Conservation (phyloP, 2,113 vertebrate genomes). For the Boleophthalmus pectinirostris region DNA sequence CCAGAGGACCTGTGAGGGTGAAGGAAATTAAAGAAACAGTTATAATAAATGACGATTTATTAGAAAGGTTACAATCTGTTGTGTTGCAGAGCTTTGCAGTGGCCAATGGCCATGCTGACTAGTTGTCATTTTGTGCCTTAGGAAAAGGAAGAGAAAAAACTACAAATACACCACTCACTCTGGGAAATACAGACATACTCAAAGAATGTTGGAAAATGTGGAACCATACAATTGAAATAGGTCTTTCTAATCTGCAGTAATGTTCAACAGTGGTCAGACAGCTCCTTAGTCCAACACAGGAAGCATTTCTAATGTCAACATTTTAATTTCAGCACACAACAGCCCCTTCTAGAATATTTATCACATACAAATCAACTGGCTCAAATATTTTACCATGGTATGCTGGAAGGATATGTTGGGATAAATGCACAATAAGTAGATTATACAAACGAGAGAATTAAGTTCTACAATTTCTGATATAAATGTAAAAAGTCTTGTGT, state of each 20-base stretch:
- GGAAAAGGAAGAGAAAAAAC: slow-evolving; percentile 58
- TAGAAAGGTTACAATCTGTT: slow-evolving; percentile 74
- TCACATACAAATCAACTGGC: not conserved
- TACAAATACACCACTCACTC: slow-evolving; percentile 61
- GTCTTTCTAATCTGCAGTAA: slow-evolving; percentile 27
- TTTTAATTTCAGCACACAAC: not conserved
- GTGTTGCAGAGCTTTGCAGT: slow-evolving; percentile 51
- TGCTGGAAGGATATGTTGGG: not conserved
- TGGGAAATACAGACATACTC: slow-evolving; percentile 65
- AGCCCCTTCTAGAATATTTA: not conserved
- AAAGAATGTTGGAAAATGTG: slow-evolving; percentile 56
- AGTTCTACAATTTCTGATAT: not conserved
- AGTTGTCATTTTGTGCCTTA: slow-evolving; percentile 60
- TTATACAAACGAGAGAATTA: not conserved
- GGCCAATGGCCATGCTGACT: slow-evolving; percentile 22
- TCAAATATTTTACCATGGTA: not conserved
- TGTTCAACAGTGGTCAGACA: slow-evolving; percentile 33
- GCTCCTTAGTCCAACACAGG: slow-evolving; percentile 46
- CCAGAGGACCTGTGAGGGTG: not conserved
- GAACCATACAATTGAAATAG: slow-evolving; percentile 36
- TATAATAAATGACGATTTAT: slow-evolving; percentile 72
- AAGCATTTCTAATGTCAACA: not conserved
- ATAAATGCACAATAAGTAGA: slow-evolving; percentile 4
- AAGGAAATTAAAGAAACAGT: slow-evolving; percentile 24
- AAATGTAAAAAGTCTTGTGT: not conserved